These are phyloP conservation scores for Erpetoichthys calabaricus DNA, from an alignment of 2,797 vertebrate genomes.

Conservation along the genomic window DNA sequence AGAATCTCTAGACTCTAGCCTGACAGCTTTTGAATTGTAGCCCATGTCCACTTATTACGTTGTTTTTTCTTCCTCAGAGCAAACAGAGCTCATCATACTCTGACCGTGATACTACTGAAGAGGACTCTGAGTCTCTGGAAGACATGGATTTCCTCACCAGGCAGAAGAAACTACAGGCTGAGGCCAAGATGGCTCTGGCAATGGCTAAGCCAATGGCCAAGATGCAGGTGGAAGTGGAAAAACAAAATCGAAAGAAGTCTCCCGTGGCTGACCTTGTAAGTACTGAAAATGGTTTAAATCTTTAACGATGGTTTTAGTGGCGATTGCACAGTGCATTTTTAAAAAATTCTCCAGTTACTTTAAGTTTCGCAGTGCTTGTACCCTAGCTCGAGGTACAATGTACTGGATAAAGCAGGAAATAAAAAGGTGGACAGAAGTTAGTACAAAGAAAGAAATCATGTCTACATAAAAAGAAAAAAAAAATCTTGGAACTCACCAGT, in stretches of 20 bases:
- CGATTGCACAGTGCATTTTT: background rate
- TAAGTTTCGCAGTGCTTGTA: no score
- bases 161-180: conserved; percentile 91
- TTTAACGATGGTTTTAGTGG: background rate
- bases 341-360: no score
- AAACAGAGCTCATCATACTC: conserved; percentile 98
- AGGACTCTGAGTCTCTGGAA: conserved; percentile 88
- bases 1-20: no score
- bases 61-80: conserved; percentile 50
- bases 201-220: conserved; percentile 98
- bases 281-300: conserved; percentile 4
- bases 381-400: no score
- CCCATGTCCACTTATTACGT: no score
- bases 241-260: conserved; percentile 96
- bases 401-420: no score
- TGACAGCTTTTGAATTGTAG: no score
- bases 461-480: no score
- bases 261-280: conserved; percentile 91
- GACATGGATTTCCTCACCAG: conserved; percentile 95
- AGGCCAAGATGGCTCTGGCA: conserved; percentile 89
- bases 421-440: no score
- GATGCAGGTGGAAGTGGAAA: conserved; percentile 98
- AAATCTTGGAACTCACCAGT: no score
- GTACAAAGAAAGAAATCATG: no score
- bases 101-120: conserved; percentile 89